Evolutionary conservation across 1,140 invertebrate genomes (phyloP), one percentile per base, ranked within the genome.

Genomic region (Gryllus bimaculatus): DNA sequence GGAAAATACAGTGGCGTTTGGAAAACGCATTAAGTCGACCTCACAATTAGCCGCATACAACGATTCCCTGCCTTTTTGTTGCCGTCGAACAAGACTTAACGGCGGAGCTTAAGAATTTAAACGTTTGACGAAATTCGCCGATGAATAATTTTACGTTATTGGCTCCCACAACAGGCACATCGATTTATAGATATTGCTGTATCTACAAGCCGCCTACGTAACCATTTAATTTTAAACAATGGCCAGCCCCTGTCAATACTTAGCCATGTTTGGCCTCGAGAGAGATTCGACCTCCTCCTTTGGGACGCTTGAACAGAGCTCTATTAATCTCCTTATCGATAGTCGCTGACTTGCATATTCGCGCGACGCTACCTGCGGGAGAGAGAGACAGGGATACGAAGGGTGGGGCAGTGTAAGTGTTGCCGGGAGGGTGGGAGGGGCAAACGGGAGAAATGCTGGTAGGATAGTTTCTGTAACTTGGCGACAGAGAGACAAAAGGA

Each of bases 331-430:
- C 54, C 54, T n/a, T 66, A 66, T 66, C 18, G 54, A 66, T 66
- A 66, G 54, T 66, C 54, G 54, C 54, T 66, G 54, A 66, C 54
- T 66, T 66, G 54, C 54, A 66, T 66, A 66, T 66, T n/a, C 54
- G 54, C 54, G 10, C 10, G 10, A 10, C 54, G 54, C 54, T 66
- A 66, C 54, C 54, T 66, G 54, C 54, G 10, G 10, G 54, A 3
- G 54, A 18, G 26, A 39, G 26, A 39, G 26, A 39, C 26, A 39
- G 26, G 26, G 26, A 39, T 39, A 39, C 26, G 0, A 1, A 66
- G 54, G 54, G 54, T 66, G 54, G 54, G 54, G 54, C 10, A 7
- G 54, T 39, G 26, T 39, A 39, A 39, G 26, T 39, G 26, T 39
- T 39, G 26, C n/a, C 1, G 26, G 26, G 26, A 39, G 54, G 54